Percentiles rank a stretch among this genome's conserved stretches.
Conservation (phyloP, 2,797 vertebrate genomes). For the Aulostomus chinensis region DNA sequence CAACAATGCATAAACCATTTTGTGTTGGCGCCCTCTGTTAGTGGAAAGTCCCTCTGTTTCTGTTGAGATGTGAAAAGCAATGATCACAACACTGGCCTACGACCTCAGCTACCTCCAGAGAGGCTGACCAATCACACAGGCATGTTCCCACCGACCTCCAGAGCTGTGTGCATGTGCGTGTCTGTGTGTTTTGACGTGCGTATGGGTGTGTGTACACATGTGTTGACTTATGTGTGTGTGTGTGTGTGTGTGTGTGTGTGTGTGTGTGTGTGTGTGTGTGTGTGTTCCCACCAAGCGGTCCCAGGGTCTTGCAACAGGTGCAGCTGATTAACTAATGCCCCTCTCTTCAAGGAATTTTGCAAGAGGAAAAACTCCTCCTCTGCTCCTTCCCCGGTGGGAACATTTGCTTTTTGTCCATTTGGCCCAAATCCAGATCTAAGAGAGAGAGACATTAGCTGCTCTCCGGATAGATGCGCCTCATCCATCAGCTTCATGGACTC, state of each 20-base stretch:
- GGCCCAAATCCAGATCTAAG: slow-evolving; percentile 49
- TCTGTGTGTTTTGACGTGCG: slow-evolving; percentile 4
- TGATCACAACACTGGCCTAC: slow-evolving; percentile 38
- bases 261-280: slow-evolving; percentile 7
- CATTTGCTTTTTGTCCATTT: slow-evolving; percentile 63
- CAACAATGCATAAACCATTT: slow-evolving; percentile 57
- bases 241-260: background rate
- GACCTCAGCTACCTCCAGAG: slow-evolving; percentile 56
- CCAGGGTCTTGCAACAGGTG: slow-evolving; percentile 67
- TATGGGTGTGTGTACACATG: background rate
- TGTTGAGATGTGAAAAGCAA: slow-evolving; percentile 42
- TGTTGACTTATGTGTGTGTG: background rate
- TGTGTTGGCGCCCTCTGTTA: slow-evolving; percentile 29
- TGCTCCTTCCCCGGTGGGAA: slow-evolving; percentile 58
- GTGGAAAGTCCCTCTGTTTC: slow-evolving; percentile 74
- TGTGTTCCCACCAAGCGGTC: slow-evolving; percentile 56
- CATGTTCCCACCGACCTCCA: slow-evolving; percentile 54
- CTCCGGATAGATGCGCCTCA: slow-evolving; percentile 19
- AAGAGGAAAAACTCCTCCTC: slow-evolving; percentile 51
- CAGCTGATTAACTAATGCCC: slow-evolving; percentile 70
- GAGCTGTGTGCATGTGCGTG: background rate
- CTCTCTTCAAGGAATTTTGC: slow-evolving; percentile 60
- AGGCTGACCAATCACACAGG: slow-evolving; percentile 44
- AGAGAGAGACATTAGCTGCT: slow-evolving; percentile 67
- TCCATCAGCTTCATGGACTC: slow-evolving; percentile 36